These are phyloP conservation scores for Notiomystis cincta DNA, from an alignment of 2,113 vertebrate genomes.

Conservation along the genomic window DNA sequence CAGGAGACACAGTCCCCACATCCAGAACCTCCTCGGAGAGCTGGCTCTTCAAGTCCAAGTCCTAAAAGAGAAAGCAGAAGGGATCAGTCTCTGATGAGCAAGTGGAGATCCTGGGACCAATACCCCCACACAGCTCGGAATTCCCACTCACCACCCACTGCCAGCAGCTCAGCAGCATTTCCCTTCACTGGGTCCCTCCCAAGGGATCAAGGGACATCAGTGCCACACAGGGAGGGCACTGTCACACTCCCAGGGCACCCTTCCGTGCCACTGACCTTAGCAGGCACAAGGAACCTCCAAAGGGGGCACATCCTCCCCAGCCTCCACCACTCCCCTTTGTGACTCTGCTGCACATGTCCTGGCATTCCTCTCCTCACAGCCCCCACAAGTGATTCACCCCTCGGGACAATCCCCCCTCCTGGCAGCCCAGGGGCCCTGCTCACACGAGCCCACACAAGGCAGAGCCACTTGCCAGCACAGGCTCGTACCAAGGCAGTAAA, in stretches of 20 bases:
- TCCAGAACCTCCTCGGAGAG: slow-evolving; percentile 67
- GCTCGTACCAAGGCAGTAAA: not conserved
- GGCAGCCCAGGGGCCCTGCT: not conserved
- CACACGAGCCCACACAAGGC: not conserved
- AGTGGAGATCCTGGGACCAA: not conserved
- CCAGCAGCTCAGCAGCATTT: not conserved
- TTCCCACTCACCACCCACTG: not conserved
- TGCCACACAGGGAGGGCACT: not conserved
- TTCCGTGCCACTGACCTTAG: fast-evolving
- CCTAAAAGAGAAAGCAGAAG: not conserved
- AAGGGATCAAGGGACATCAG: not conserved
- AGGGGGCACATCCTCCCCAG: not conserved
- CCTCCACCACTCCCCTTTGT: fast-evolving
- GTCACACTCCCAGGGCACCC: fast-evolving
- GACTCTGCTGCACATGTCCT: not conserved
- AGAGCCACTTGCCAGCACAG: not conserved
- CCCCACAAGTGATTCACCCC: fast-evolving
- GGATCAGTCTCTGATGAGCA: not conserved
- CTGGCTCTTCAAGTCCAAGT: not conserved
- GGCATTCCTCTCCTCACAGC: not conserved
- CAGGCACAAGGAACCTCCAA: fast-evolving
- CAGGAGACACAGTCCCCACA: slow-evolving; percentile 47
- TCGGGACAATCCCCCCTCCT: fast-evolving
- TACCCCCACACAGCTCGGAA: not conserved
- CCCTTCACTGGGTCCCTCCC: not conserved